Conservation (phyloP, 2,888 invertebrate genomes). For the Erebia epiphron region DNA sequence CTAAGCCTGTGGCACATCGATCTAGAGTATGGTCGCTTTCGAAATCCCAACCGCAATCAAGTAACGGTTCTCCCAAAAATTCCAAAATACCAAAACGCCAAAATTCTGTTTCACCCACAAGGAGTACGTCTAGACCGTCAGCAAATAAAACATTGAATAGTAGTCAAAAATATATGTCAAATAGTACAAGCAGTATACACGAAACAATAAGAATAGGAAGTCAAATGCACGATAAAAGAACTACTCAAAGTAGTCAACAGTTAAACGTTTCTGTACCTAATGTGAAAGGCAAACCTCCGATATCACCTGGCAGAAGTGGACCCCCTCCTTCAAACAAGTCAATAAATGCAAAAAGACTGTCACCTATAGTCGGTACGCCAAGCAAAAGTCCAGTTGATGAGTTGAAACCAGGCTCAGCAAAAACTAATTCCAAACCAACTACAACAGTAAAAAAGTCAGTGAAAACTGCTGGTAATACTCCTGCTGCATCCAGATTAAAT, state of each 20-base stretch:
- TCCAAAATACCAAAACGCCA: slow-evolving; percentile 78
- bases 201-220: slow-evolving; percentile 73
- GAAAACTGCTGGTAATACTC: slow-evolving; percentile 65
- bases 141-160: slow-evolving; percentile 58
- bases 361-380: slow-evolving; percentile 78
- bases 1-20: slow-evolving; percentile 62
- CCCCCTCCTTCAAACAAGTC: slow-evolving; percentile 75
- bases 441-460: slow-evolving; percentile 57
- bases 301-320: slow-evolving; percentile 72
- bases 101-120: slow-evolving; percentile 71
- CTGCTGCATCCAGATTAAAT: slow-evolving; percentile 70
- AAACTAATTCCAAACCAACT: slow-evolving; percentile 59
- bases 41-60: slow-evolving; percentile 75
- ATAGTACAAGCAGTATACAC: slow-evolving; percentile 76
- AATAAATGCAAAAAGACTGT: slow-evolving; percentile 74
- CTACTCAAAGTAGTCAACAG: slow-evolving; percentile 70
- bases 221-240: slow-evolving; percentile 67
- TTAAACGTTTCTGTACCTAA: slow-evolving; percentile 64
- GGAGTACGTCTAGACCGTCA: slow-evolving; percentile 55
- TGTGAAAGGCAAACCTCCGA: slow-evolving; percentile 77
- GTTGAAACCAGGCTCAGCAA: slow-evolving; percentile 62
- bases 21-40: slow-evolving; percentile 67
- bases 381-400: slow-evolving; percentile 76
- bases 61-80: slow-evolving; percentile 74
- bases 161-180: slow-evolving; percentile 73